Base-by-base conservation (phyloP, 1,140 invertebrate species). In the Macrotrachela quadricornifera region DNA sequence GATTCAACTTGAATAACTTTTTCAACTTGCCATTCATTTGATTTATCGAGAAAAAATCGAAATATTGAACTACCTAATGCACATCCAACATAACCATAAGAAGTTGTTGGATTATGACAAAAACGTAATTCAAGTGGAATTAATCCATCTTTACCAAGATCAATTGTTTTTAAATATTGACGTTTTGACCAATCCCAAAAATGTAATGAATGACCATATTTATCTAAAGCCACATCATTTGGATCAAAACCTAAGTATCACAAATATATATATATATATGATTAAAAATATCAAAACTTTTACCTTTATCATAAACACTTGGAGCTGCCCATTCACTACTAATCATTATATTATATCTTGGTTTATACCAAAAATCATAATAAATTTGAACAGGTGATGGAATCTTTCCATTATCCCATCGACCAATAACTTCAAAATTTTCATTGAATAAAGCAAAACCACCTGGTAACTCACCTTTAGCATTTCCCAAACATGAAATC, bases 311-410 rank as follows among this genome's bases (percentile, higher is more conserved):
- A 62, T 88, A 91, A 40, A 77, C 71, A 51, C 77, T 81, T 2
- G 91, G 91, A 0, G 79, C 75, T 1, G 83, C 86, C 88, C 90
- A 96, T 73, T 94, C 87, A 0, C 79, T 78, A 1, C 84, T 77
- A 18, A 95, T 73, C 76, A 97, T 81, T 0, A 86, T 75, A 67
- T 96, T 82, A 59, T 81, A 80, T 58, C 84, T 78, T 0, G 90
- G 90, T 64, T 97, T 91, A 65, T 96, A 96, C 91, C 91, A 96
- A 68, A 85, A 79, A 60, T 79, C 78, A 58, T 79, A 79, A 14
- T 74, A 74, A 57, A 73, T 76, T 14, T 56, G 51, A 10, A 61
- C 57, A 8, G 58, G 50, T 10, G 56, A 62, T 6, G 55, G 48
- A 21, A 66, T 62, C 3, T 60, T 62, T 21, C 46, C 45, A 4